Evolutionary conservation across 2,888 invertebrate species (phyloP), one percentile per base, ranked within the genome.

Genomic region (Athalia cordata): DNA sequence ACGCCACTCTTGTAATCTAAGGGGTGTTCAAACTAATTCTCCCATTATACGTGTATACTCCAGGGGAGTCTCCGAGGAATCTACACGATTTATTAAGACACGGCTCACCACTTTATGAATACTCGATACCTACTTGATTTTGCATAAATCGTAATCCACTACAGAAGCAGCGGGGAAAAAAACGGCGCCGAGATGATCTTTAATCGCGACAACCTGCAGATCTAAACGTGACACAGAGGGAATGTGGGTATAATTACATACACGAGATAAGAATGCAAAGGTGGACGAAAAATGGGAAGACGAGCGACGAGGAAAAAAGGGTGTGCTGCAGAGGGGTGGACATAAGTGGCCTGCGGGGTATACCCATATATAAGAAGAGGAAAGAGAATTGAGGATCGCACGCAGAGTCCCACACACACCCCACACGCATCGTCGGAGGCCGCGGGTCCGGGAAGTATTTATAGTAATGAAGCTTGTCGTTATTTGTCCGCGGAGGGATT

Each of bases 381-480:
- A 11, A 74, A 61, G 45, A 55, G 50, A 67, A 50, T 4, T 3
- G 15, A 6, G 70, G 70, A 70, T 70, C 70, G 70, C 70, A 70
- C 70, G 70, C 70, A 70, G 13, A 70, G 70, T 57, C 57, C 70
- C 70, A 55, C 70, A 70, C 70, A 57, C 70, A 45, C 70, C 57
- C 57, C 70, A 70, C 68, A 68, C 68, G 70, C 70, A 55, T 55
- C 57, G 9, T 55, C 55, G 9, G 29, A 7, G 50, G 8, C 11
- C 72, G 59, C 59, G 59, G 66, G 81, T 82, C 82, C 85, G 84
- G 85, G 88, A 87, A 88, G 87, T 87, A 87, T 87, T 89, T 89
- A 89, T 89, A 89, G 89, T 89, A 89, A 89, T 89, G 89, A 89
- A 88, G 87, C 89, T 88, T 89, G 89, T 89, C 89, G 89, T 89